phyloP scores from a whole-genome alignment of 2,888 invertebrate species.

The Branchipolynoe longqiensis region DNA sequence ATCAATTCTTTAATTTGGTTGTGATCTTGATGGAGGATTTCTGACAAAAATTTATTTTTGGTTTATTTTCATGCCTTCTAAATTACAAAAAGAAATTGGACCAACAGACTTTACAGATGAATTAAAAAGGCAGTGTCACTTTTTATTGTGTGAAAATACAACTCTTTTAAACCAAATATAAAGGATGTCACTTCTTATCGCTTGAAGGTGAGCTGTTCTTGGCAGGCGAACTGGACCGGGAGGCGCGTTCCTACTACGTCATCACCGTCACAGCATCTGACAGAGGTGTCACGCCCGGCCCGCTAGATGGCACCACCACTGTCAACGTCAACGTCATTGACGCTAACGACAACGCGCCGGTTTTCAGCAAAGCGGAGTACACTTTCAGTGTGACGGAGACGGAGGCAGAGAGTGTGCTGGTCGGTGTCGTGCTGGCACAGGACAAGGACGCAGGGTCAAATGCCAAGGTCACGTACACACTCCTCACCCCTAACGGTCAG shows the following conservation, averaged over 20 bases:
- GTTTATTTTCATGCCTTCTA: no score
- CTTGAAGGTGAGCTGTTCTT: constrained; percentile 67
- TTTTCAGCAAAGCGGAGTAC: constrained; percentile 44
- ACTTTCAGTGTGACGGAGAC: constrained; percentile 52
- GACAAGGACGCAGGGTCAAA: constrained; percentile 55
- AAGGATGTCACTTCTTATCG: no score
- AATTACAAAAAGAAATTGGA: no score
- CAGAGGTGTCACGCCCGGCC: constrained; percentile 57
- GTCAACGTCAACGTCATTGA: constrained; percentile 64
- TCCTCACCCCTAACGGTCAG: constrained; percentile 47
- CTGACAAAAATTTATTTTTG: no score
- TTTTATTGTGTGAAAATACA: no score
- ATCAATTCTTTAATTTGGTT: no score
- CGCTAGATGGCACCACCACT: constrained; percentile 56
- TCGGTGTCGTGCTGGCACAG: constrained; percentile 63
- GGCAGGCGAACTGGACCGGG: constrained; percentile 69
- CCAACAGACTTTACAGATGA: no score
- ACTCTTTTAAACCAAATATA: no score
- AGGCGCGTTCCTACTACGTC: constrained; percentile 61
- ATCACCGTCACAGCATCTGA: constrained; percentile 69
- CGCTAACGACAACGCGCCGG: constrained; percentile 61
- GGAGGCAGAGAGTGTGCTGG: background rate
- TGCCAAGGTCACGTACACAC: constrained; percentile 23
- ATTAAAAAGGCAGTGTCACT: no score
- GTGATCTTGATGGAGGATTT: no score